Evolutionary conservation across 2,797 vertebrate species (phyloP), one percentile per base, ranked within the genome.

Genomic region (Hyperoplus immaculatus): DNA sequence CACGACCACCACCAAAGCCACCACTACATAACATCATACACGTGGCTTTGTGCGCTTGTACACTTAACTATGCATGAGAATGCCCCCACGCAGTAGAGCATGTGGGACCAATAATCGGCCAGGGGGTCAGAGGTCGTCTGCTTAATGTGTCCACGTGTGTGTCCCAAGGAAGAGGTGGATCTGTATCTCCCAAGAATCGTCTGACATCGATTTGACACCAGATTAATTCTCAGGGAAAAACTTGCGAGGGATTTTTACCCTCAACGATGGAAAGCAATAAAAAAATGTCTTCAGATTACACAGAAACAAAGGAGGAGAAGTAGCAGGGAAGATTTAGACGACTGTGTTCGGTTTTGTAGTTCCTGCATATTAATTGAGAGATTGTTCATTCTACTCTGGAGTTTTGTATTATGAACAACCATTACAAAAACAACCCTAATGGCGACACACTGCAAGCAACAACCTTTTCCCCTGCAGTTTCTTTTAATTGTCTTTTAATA

Each of bases 141-240:
- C 13, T 29, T 84, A 84, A 84, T 76, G 82, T 42, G 66, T 18
- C 38, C 12, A 62, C 5, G 69, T 85, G 72, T 80, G 76, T 82
- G 41, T 86, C 74, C 54, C 8, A 11, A 55, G 29, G 39, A 42
- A 41, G 54, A 57, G 65, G 63, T 14, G 0, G 75, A 72, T 70
- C 66, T 41, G 55, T 78, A 69, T 85, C 71, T 81, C 43, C 29
- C 5, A 62, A 3, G n/a, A 18, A 65, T 68, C 43, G 1, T 13
- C 57, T 66, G 43, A 21, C 65, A 67, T 71, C 15, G 47, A 83
- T 71, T 72, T 36, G 21, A 72, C 4, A 13, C 15, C 5, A 5
- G 71, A 39, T 84, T 66, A 58, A 64, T 66, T 80, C 75, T 74
- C 58, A 78, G 18, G 53, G 55, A 49, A 47, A 29, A 29, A 29